A percentile compares a stretch with the other conserved stretches of the same genome.
Conservation (phyloP, 2,888 invertebrate species). For the Pomacea canaliculata region DNA sequence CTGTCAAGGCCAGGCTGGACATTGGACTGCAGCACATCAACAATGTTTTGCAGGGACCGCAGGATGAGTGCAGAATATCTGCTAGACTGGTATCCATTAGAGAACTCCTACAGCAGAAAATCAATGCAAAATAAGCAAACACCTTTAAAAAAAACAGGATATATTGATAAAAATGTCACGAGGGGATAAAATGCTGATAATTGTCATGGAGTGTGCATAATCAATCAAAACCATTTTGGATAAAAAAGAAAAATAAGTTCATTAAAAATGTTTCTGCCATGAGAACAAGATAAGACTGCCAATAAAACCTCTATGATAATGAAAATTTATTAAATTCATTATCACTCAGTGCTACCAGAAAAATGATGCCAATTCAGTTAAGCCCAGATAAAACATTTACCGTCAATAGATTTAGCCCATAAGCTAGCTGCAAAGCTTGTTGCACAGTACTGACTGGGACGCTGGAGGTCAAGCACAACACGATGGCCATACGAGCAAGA, state of each 20-base stretch:
- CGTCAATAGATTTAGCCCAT: constrained; percentile 43
- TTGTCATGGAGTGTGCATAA: no score
- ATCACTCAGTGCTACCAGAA: no score
- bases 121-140: not conserved
- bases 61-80: constrained; percentile 39
- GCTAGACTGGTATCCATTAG: constrained; percentile 42
- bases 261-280: no score
- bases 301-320: no score
- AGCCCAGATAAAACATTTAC: constrained; percentile 36
- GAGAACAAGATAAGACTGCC: no score
- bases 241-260: no score
- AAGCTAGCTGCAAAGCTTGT: constrained; percentile 48
- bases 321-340: no score
- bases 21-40: constrained; percentile 30
- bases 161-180: no score
- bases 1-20: constrained; percentile 40
- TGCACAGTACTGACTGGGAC: constrained; percentile 40
- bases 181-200: no score
- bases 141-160: no score
- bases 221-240: no score
- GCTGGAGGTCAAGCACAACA: constrained; percentile 36
- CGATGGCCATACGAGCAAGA: constrained; percentile 47
- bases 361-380: no score
- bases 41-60: constrained; percentile 37
- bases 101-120: constrained; percentile 39